phyloP scores from a whole-genome alignment of 2,888 invertebrate species.

The Pedicia rivosa region DNA sequence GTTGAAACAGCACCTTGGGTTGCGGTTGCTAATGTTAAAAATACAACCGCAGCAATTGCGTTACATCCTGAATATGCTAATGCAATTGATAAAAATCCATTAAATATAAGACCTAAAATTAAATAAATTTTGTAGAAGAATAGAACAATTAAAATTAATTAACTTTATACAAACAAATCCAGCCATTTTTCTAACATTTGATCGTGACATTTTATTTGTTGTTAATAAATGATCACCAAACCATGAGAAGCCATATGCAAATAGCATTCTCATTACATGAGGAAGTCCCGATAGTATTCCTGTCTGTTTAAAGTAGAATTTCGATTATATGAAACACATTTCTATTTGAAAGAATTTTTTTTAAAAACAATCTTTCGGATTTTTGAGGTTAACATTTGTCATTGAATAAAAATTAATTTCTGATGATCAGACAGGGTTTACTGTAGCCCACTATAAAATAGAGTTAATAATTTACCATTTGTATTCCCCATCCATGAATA shows the following conservation, averaged over 20 bases:
- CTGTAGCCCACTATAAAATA: not conserved
- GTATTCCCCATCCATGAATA: slow-evolving; percentile 51
- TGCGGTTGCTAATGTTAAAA: slow-evolving; percentile 43
- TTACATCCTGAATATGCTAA: slow-evolving; percentile 48
- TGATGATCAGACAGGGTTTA: too few relatives aligned
- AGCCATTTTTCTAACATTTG: slow-evolving; percentile 46
- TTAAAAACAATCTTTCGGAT: too few relatives aligned
- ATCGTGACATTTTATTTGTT: slow-evolving; percentile 38
- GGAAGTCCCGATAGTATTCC: slow-evolving; percentile 47
- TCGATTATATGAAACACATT: not conserved
- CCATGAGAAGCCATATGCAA: slow-evolving; percentile 38
- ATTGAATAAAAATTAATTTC: too few relatives aligned
- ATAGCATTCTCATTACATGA: slow-evolving; percentile 40
- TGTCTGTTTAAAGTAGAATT: slow-evolving; percentile 19
- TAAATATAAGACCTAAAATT: slow-evolving; percentile 36
- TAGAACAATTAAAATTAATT: slow-evolving; percentile 10
- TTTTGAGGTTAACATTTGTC: too few relatives aligned
- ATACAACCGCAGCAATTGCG: slow-evolving; percentile 37
- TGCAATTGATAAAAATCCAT: slow-evolving; percentile 41
- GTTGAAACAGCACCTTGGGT: slow-evolving; percentile 50
- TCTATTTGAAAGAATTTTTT: too few relatives aligned
- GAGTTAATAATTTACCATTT: slow-evolving; percentile 34
- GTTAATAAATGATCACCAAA: slow-evolving; percentile 41
- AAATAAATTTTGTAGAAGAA: not conserved
- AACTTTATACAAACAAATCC: slow-evolving; percentile 36